A percentile compares a stretch with the other conserved stretches of the same genome.
Conservation (phyloP, 2,797 vertebrate species). For the Syndactyla subalaris region DNA sequence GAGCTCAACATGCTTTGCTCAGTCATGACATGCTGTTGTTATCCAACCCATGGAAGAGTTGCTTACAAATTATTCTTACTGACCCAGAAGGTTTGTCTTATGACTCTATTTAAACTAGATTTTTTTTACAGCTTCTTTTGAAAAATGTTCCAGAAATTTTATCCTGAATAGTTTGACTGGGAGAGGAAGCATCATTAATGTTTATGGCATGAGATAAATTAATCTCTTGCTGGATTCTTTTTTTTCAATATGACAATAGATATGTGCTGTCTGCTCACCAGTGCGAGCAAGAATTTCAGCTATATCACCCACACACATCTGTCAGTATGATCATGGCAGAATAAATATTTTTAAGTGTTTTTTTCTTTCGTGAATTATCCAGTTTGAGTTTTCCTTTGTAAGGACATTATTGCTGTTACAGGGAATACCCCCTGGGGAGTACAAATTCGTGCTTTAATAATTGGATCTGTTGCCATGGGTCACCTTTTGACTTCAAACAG, state of each 20-base stretch:
- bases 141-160: not conserved
- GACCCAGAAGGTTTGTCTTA: not conserved
- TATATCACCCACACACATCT: constrained; percentile 8
- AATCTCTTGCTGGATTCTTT: not conserved
- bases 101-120: not conserved
- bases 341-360: constrained; percentile 24
- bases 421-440: not conserved
- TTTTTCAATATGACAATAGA: not conserved
- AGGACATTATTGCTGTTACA: not conserved
- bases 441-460: not conserved
- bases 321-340: not conserved
- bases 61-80: not conserved
- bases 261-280: not conserved
- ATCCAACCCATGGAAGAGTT: not conserved
- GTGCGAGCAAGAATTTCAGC: not conserved
- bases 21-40: not conserved
- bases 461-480: not conserved
- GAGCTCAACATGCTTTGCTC: not conserved
- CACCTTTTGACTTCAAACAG: not conserved
- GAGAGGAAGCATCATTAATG: not conserved
- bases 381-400: not conserved
- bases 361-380: not conserved
- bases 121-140: not conserved
- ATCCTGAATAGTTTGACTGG: not conserved
- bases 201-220: not conserved